Conservation (phyloP, 2,797 vertebrate species). For the Threskiornis aethiopicus region DNA sequence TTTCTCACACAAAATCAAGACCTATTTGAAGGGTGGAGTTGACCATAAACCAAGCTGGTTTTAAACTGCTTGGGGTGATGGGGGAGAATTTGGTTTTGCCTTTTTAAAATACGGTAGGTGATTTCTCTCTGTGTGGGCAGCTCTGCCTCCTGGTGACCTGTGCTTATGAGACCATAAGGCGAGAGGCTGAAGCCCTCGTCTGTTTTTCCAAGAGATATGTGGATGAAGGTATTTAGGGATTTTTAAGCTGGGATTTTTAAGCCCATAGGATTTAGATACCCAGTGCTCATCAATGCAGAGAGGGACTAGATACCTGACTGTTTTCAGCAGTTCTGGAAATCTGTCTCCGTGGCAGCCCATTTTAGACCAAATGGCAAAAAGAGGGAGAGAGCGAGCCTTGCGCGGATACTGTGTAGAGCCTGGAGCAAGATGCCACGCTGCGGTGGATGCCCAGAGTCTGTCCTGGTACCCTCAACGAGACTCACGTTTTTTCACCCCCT, state of each 20-base stretch:
- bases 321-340: not conserved
- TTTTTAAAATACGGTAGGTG: not conserved
- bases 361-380: not conserved
- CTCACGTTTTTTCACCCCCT: not conserved
- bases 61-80: not conserved
- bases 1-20: not conserved
- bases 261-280: not conserved
- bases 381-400: not conserved
- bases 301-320: not conserved
- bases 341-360: not conserved
- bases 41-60: not conserved
- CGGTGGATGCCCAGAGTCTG: not conserved
- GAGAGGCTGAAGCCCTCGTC: not conserved
- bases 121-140: not conserved
- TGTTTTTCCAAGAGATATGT: not conserved
- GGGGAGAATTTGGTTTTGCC: not conserved
- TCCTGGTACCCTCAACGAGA: not conserved
- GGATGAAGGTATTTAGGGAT: not conserved
- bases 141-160: not conserved
- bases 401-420: not conserved
- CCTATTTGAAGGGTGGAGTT: not conserved
- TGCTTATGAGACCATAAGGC: not conserved
- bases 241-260: constrained; percentile 26
- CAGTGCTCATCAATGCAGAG: not conserved
- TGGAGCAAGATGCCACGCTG: not conserved